A percentile compares a stretch with the other conserved stretches of the same genome.
Evolutionary conservation across 2,888 invertebrate species (phyloP).

Genomic region (Melitaea athalia): DNA sequence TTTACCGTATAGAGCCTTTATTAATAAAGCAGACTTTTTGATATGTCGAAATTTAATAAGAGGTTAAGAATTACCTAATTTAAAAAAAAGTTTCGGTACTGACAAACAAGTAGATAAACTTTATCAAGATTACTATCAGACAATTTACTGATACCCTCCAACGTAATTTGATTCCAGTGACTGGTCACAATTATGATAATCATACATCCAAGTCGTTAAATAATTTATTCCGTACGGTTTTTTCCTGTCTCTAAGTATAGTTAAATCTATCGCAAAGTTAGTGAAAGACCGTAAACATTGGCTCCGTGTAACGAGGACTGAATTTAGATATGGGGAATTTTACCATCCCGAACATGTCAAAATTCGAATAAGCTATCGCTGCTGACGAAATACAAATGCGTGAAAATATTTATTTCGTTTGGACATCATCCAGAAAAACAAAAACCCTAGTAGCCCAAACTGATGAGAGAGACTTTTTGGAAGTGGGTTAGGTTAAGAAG

Average conservation of each 20-base stretch:
- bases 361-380: constrained; percentile 38
- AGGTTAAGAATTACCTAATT: background rate
- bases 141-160: background rate
- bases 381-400: constrained; percentile 48
- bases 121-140: background rate
- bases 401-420: constrained; percentile 36
- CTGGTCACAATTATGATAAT: background rate
- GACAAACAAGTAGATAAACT: background rate
- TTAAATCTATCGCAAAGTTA: constrained; percentile 1
- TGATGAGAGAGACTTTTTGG: constrained; percentile 18
- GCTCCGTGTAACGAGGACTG: constrained; percentile 15
- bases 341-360: constrained; percentile 33
- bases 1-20: too few relatives aligned
- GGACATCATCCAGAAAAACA: constrained; percentile 28
- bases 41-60: too few relatives aligned
- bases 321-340: constrained; percentile 23
- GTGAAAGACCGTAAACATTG: background rate
- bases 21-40: too few relatives aligned
- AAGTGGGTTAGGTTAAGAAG: constrained; percentile 25
- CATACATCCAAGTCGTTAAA: background rate
- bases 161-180: constrained; percentile 1
- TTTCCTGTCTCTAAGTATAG: background rate
- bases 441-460: constrained; percentile 24
- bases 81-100: background rate
- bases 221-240: background rate